phyloP scores from a whole-genome alignment of 2,888 invertebrate genomes.

The Drosophila pegasa region DNA sequence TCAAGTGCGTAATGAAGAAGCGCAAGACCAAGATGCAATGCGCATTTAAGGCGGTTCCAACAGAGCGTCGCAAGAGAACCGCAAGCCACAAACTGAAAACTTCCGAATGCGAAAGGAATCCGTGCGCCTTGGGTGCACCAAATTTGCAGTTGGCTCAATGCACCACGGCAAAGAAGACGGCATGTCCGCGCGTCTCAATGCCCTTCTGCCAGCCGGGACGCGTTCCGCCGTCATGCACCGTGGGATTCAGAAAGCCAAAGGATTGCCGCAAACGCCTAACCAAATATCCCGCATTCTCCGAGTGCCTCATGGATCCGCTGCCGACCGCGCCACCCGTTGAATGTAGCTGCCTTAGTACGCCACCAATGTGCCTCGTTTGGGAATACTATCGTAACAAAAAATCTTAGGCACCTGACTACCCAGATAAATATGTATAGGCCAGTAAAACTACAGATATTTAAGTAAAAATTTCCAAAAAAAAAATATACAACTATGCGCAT shows the following conservation, averaged over 20 bases:
- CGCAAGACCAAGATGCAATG: conserved; percentile 50
- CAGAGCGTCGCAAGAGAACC: neutral
- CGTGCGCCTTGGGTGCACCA: neutral
- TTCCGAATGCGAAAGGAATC: neutral
- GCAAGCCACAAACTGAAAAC: conserved; percentile 21
- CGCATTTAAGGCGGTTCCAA: conserved; percentile 21
- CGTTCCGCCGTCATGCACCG: conserved; percentile 19
- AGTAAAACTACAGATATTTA: too few relatives aligned
- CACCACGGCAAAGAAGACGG: accelerated
- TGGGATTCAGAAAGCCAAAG: neutral
- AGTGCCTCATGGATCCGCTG: conserved; percentile 52
- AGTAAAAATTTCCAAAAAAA: too few relatives aligned
- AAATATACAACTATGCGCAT: too few relatives aligned
- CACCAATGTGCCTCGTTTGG: conserved; percentile 67
- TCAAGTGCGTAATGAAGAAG: conserved; percentile 49
- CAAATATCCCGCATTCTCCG: conserved; percentile 68
- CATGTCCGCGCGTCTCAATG: conserved; percentile 37
- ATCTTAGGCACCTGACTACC: conserved; percentile 43
- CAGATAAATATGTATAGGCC: too few relatives aligned
- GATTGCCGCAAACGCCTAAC: conserved; percentile 52
- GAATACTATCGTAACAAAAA: conserved; percentile 63
- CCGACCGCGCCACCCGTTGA: conserved; percentile 47
- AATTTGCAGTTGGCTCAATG: conserved; percentile 23
- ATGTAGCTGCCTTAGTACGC: conserved; percentile 57
- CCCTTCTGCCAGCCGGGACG: conserved; percentile 38